Conservation (phyloP, 2,113 vertebrate genomes). For the Hemicordylus capensis region DNA sequence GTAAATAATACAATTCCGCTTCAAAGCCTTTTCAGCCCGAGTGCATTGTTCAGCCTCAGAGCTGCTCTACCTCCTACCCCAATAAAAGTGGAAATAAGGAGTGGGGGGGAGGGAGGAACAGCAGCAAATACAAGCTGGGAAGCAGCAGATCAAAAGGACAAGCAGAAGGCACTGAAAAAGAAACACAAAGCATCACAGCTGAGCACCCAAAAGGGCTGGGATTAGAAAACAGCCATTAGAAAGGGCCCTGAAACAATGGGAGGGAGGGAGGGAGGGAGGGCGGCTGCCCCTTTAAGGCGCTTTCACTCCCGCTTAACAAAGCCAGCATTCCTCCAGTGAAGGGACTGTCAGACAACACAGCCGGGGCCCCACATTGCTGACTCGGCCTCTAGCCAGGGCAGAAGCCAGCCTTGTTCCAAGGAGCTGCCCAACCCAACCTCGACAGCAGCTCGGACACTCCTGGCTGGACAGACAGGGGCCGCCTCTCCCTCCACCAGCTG, state of each 20-base stretch:
- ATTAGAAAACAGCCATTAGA: conserved; percentile 48
- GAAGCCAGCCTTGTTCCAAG: fast-evolving
- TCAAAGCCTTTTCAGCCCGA: conserved; percentile 56
- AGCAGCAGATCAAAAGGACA: conserved; percentile 70
- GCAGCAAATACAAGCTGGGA: conserved; percentile 58
- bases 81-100: conserved; percentile 63
- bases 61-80: conserved; percentile 57
- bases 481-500: neutral
- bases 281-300: conserved; percentile 8
- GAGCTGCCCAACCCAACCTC: fast-evolving
- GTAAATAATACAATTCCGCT: conserved; percentile 59
- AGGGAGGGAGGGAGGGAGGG: neutral
- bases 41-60: conserved; percentile 52
- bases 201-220: conserved; percentile 39
- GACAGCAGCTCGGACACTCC: fast-evolving
- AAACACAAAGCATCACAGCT: conserved; percentile 68
- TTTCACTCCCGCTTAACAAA: conserved; percentile 49
- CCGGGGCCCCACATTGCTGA: conserved; percentile 21
- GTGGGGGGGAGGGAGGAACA: conserved; percentile 38
- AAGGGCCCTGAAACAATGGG: conserved; percentile 41
- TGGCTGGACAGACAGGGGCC: fast-evolving
- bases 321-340: conserved; percentile 25
- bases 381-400: neutral
- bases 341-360: neutral
- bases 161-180: conserved; percentile 62